Base-by-base conservation (phyloP, 2,888 invertebrate genomes). In the Chrysomela aeneicollis region DNA sequence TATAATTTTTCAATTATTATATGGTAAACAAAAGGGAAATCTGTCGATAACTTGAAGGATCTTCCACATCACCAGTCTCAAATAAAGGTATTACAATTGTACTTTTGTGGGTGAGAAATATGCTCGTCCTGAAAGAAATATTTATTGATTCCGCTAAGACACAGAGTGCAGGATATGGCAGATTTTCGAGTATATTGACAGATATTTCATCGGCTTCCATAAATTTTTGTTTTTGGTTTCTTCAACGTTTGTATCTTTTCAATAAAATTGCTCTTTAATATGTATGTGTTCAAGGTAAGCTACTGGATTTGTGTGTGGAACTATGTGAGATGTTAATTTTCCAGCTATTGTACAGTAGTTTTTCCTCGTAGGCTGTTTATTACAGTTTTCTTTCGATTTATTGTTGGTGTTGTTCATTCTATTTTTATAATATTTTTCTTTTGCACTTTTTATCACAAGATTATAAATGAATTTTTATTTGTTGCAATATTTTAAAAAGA, bases 171-270 rank as follows among this genome's bases (percentile, higher is more conserved):
- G n/a, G n/a, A n/a, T n/a, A n/a, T n/a, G n/a, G n/a, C n/a, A n/a
- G n/a, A n/a, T n/a, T n/a, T n/a, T n/a, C n/a, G n/a, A n/a, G n/a
- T n/a, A n/a, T n/a, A n/a, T n/a, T n/a, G n/a, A n/a, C n/a, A n/a
- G n/a, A n/a, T n/a, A n/a, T n/a, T n/a, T n/a, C n/a, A n/a, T n/a
- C n/a, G n/a, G n/a, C 30, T 15, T 30, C 30, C 22, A 30, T 30
- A 12, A 4, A 52, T 52, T 26, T 30, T 52, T 52, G 26, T 52
- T 52, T n/a, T 30, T 26, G 12, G 30, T 52, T 52, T 26, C 52
- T 26, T 52, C 10, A 35, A 35, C 32, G 32, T 35, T 35, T 35
- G 32, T 35, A 35, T 35, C 32, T 35, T 35, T 2, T 35, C 2
- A 35, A 35, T 35, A 10, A 35, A 35, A 35, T 35, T 35, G 32